Percentiles rank a stretch among this genome's conserved stretches.
phyloP scores from a whole-genome alignment of 2,113 vertebrate genomes.

The Prolemur simus region DNA sequence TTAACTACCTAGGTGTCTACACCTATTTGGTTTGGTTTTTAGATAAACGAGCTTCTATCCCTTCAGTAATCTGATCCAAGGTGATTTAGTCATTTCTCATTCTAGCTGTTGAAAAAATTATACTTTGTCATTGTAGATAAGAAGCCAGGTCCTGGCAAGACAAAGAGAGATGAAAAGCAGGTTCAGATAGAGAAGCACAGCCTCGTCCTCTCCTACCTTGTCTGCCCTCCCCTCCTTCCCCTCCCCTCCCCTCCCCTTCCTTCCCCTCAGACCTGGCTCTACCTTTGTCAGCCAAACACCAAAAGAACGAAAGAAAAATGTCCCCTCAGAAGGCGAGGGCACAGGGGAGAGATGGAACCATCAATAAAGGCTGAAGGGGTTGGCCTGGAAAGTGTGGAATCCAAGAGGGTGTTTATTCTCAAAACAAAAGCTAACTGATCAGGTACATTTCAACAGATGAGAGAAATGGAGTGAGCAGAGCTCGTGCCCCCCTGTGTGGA shows the following conservation, averaged over 20 bases:
- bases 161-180: neutral
- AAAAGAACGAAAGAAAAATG: slow-evolving; percentile 54
- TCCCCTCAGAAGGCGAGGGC: slow-evolving; percentile 30
- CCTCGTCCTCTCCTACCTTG: neutral
- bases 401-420: slow-evolving; percentile 57
- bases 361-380: neutral
- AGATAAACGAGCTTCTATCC: slow-evolving; percentile 9
- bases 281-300: slow-evolving; percentile 35
- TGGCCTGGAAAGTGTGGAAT: slow-evolving; percentile 9
- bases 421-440: slow-evolving; percentile 56
- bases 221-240: neutral
- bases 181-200: neutral
- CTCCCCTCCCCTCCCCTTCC: neutral
- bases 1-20: neutral
- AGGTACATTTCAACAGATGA: slow-evolving; percentile 51
- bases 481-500: neutral
- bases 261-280: neutral
- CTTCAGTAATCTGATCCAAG: slow-evolving; percentile 27
- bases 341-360: neutral
- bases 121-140: neutral
- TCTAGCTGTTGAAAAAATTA: slow-evolving; percentile 15
- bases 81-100: slow-evolving; percentile 44
- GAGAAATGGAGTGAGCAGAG: slow-evolving; percentile 15
- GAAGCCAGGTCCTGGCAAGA: neutral
- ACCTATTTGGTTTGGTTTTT: neutral